Percentiles rank a stretch among this genome's conserved stretches.
Evolutionary conservation across 2,888 invertebrate species (phyloP).

Genomic region (Dorcus parallelipipedus): DNA sequence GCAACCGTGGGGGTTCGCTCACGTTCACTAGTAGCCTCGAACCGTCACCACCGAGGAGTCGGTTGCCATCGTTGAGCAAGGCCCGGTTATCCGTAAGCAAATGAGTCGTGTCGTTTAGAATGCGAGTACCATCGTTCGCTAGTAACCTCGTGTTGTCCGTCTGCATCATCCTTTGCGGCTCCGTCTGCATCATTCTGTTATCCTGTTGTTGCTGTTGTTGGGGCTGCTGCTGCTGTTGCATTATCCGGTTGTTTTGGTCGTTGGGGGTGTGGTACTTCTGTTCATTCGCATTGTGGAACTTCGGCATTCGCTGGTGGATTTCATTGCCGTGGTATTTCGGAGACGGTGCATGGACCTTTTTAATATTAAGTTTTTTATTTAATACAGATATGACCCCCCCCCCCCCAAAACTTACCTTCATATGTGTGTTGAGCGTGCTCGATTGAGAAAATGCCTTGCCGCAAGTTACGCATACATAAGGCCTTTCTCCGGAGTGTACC

Average conservation of each 20-base stretch:
- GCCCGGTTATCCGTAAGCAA: conserved; percentile 32
- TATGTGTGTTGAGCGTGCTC: conserved; percentile 48
- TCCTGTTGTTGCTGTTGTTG: conserved; percentile 23
- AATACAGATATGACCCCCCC: no score
- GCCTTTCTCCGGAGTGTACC: conserved; percentile 49
- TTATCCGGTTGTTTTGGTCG: conserved; percentile 34
- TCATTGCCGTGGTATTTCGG: conserved; percentile 41
- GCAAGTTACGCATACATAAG: conserved; percentile 49
- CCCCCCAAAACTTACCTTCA: conserved; percentile 40
- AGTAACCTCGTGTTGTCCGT: conserved; percentile 31
- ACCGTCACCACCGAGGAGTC: conserved; percentile 34
- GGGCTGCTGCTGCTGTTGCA: conserved; percentile 27
- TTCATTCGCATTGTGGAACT: conserved; percentile 29
- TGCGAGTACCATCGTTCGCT: conserved; percentile 26
- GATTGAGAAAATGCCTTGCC: conserved; percentile 50
- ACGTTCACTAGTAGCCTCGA: conserved; percentile 43
- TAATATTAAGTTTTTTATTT: neutral
- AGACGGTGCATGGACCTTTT: conserved; percentile 39
- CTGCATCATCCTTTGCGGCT: conserved; percentile 38
- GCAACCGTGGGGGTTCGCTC: conserved; percentile 40
- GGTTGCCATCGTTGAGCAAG: conserved; percentile 25
- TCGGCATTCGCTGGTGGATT: conserved; percentile 31
- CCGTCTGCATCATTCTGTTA: conserved; percentile 39
- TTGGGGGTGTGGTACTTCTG: conserved; percentile 30
- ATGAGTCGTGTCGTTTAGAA: conserved; percentile 31